Evolutionary conservation across 1,140 invertebrate species (phyloP).

Genomic region (Trichonephila clavata): DNA sequence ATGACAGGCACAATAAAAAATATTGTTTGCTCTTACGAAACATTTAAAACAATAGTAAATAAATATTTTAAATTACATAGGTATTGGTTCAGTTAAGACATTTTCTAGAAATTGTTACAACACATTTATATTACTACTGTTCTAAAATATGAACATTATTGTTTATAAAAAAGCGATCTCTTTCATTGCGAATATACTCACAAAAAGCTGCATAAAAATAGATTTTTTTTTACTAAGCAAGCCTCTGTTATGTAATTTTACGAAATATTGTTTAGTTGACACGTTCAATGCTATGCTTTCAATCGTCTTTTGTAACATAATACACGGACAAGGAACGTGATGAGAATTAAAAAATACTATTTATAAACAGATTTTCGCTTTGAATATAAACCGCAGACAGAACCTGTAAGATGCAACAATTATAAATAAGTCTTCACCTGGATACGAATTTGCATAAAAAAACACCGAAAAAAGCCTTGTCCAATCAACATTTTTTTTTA

Average conservation of each 20-base stretch:
- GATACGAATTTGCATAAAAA: slow-evolving; percentile 16
- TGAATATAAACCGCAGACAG: neutral
- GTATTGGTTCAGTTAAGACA: no score
- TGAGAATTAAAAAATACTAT: neutral
- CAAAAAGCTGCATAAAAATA: no score
- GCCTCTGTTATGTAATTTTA: neutral
- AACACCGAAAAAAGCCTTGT: neutral
- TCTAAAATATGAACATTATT: no score
- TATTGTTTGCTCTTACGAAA: no score
- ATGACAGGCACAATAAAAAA: no score
- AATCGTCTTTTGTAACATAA: neutral
- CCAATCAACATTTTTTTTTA: slow-evolving; percentile 9
- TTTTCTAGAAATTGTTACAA: no score
- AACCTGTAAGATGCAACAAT: neutral
- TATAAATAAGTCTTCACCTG: slow-evolving; percentile 10
- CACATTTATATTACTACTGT: no score
- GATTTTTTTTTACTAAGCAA: neutral
- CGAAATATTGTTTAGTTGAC: neutral
- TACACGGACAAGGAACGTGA: neutral
- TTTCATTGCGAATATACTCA: no score
- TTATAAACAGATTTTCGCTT: neutral
- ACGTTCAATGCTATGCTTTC: neutral
- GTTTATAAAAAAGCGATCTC: no score
- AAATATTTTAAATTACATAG: no score
- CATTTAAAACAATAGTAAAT: no score